phyloP scores from a whole-genome alignment of 2,888 invertebrate species.

The Bedellia somnulentella region DNA sequence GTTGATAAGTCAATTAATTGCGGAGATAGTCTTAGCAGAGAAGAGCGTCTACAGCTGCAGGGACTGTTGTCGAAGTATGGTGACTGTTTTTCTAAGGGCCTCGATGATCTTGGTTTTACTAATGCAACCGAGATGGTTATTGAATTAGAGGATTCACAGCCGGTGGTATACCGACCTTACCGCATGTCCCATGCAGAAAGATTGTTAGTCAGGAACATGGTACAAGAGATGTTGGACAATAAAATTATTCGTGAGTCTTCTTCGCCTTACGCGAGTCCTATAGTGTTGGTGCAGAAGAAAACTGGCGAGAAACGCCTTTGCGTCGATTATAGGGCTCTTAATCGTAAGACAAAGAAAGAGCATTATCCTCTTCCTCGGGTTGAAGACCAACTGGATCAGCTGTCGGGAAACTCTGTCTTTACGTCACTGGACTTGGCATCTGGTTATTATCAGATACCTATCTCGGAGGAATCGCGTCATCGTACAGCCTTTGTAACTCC shows the following conservation, averaged over 20 bases:
- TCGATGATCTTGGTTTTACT: too few species aligned
- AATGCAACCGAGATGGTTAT: too few species aligned
- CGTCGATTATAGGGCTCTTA: constrained; percentile 10
- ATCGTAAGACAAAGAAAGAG: constrained; percentile 7
- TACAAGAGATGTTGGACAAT: constrained; percentile 1
- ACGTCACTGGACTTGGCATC: neutral
- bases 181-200: constrained; percentile 4
- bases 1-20: too few species aligned
- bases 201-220: neutral
- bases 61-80: too few species aligned
- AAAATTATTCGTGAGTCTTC: neutral
- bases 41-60: too few species aligned
- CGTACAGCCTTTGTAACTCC: constrained; percentile 23
- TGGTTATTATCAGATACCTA: too few species aligned
- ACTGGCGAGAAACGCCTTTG: constrained; percentile 4
- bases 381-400: constrained; percentile 1
- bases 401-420: neutral
- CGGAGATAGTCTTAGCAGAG: too few species aligned
- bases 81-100: too few species aligned
- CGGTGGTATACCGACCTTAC: constrained; percentile 7
- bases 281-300: constrained; percentile 1
- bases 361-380: constrained; percentile 3
- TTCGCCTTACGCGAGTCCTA: constrained; percentile 2
- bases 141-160: too few species aligned
- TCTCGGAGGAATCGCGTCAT: constrained; percentile 16